These are phyloP conservation scores for Agriopis aurantiaria DNA, from an alignment of 2,888 invertebrate genomes.

Conservation along the genomic window DNA sequence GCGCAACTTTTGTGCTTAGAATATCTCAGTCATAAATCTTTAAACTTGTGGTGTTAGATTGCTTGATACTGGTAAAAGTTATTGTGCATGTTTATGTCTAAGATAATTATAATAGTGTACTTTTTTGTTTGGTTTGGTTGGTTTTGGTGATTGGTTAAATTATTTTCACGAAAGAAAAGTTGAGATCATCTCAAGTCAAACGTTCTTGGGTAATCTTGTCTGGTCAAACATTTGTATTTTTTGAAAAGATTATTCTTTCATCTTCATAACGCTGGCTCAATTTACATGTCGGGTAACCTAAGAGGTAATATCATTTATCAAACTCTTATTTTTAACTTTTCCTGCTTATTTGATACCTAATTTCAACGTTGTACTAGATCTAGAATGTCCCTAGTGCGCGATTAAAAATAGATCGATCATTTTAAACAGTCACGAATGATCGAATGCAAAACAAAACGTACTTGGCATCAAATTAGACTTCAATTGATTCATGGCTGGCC, in stretches of 20 bases:
- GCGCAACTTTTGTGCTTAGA: too few species aligned
- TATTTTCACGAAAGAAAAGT: background rate
- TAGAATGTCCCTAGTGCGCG: background rate
- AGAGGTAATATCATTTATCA: background rate
- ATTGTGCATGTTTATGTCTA: conserved; percentile 2
- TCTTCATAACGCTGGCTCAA: background rate
- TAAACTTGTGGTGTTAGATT: background rate
- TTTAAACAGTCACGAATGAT: conserved; percentile 34
- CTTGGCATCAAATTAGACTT: conserved; percentile 58
- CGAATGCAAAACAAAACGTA: conserved; percentile 51
- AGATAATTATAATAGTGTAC: background rate
- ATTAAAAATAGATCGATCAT: conserved; percentile 30
- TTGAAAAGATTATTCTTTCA: background rate
- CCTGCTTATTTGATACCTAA: background rate
- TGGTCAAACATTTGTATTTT: background rate
- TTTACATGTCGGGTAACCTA: background rate
- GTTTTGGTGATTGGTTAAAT: background rate
- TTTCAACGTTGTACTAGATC: background rate
- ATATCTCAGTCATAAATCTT: background rate
- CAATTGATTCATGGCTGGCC: conserved; percentile 76
- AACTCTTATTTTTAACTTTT: background rate
- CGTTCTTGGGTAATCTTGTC: background rate
- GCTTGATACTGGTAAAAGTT: background rate
- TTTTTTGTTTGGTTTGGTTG: background rate
- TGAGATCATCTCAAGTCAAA: background rate